Conservation (phyloP, 1,140 invertebrate species). For the Apis mellifera region DNA sequence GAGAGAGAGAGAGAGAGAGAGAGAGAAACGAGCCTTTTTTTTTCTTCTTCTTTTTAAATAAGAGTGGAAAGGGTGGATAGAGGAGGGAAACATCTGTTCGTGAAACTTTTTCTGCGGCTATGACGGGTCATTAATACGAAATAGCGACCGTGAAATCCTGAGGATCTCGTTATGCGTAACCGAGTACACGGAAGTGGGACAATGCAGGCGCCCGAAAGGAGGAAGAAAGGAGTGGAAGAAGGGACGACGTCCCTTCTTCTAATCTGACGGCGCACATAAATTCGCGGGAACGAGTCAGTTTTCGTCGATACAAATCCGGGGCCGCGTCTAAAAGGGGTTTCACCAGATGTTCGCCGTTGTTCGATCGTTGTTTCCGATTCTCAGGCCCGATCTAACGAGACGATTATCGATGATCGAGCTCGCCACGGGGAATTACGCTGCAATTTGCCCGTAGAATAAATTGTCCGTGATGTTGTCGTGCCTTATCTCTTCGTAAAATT, state of each 20-base stretch:
- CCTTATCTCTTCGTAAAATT: constrained; percentile 20
- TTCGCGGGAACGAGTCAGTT: constrained; percentile 80
- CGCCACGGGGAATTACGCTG: constrained; percentile 4
- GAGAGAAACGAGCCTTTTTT: neutral
- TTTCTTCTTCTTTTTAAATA: too few relatives aligned
- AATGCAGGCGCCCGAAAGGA: constrained; percentile 64
- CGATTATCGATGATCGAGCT: constrained; percentile 35
- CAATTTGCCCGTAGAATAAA: constrained; percentile 8
- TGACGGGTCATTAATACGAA: constrained; percentile 66
- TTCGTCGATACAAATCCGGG: constrained; percentile 71
- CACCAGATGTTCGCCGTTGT: constrained; percentile 71
- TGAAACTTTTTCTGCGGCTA: constrained; percentile 30
- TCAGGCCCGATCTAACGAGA: constrained; percentile 29
- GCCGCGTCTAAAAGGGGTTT: constrained; percentile 76
- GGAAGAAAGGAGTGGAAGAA: constrained; percentile 55
- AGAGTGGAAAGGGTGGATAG: neutral
- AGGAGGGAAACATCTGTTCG: constrained; percentile 68
- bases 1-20: too few relatives aligned
- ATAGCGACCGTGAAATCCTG: constrained; percentile 67
- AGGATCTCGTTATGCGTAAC: constrained; percentile 79
- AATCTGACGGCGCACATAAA: constrained; percentile 79
- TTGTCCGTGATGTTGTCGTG: neutral
- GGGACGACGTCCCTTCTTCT: constrained; percentile 68
- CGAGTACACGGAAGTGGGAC: constrained; percentile 72
- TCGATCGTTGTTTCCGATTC: constrained; percentile 15